These are phyloP conservation scores for Chymomyza amoena DNA, from an alignment of 2,888 invertebrate species.

Conservation along the genomic window DNA sequence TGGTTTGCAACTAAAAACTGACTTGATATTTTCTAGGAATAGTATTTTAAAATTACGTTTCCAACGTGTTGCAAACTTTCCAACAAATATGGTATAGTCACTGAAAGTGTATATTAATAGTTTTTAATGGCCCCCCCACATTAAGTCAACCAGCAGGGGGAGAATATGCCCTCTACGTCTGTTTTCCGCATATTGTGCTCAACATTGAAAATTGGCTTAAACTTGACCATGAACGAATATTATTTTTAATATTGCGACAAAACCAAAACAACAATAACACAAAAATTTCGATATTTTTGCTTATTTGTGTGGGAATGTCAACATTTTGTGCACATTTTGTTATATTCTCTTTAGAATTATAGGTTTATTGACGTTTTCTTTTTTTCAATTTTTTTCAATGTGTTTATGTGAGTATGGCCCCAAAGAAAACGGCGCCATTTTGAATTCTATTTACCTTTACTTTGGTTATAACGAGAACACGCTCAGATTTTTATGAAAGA, in stretches of 20 bases:
- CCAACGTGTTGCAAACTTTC: too few species aligned
- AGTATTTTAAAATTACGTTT: too few species aligned
- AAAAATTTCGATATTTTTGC: background rate
- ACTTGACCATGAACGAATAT: conserved; percentile 59
- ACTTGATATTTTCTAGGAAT: too few species aligned
- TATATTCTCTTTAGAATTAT: background rate
- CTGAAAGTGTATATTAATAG: background rate
- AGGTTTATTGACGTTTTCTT: background rate
- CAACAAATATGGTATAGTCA: background rate
- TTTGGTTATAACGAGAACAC: background rate
- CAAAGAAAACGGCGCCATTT: background rate
- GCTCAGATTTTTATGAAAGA: background rate
- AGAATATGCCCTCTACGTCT: background rate
- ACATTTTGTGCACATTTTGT: background rate
- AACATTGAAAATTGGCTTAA: conserved; percentile 60
- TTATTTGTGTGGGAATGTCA: background rate
- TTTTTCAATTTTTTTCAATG: background rate
- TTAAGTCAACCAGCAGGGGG: background rate
- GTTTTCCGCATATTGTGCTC: background rate
- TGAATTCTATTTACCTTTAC: background rate
- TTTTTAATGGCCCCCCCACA: background rate
- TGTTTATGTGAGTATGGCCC: background rate
- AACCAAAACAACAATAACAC: conserved; percentile 24
- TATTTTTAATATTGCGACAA: conserved; percentile 44
- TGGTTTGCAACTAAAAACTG: too few species aligned